Evolutionary conservation across 2,888 invertebrate species (phyloP).

Genomic region (Pocota personata): DNA sequence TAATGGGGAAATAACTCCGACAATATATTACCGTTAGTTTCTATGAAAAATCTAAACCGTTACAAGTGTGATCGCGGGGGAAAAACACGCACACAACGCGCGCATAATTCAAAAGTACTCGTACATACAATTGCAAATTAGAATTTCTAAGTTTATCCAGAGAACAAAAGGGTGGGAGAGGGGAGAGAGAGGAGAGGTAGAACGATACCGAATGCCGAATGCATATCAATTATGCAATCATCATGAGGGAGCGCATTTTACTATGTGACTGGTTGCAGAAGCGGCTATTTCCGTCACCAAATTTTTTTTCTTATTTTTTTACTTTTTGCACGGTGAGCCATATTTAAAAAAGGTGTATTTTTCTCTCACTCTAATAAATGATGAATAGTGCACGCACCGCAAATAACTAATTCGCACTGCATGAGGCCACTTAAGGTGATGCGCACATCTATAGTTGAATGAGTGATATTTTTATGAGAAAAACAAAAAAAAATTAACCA

Average conservation of each 20-base stretch:
- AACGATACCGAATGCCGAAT: constrained; percentile 58
- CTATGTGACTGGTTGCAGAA: constrained; percentile 34
- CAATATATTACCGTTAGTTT: constrained; percentile 56
- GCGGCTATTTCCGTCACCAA: constrained; percentile 73
- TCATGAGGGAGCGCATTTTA: constrained; percentile 60
- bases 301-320: constrained; percentile 18
- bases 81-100: background rate
- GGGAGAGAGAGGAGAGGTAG: background rate
- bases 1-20: constrained; percentile 29
- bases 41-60: constrained; percentile 64
- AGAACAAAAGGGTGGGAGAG: background rate
- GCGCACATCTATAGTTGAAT: background rate
- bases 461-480: constrained; percentile 15
- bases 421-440: constrained; percentile 67
- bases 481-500: background rate
- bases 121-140: constrained; percentile 55
- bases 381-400: constrained; percentile 51
- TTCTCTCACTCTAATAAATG: constrained; percentile 37
- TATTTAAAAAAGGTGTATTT: constrained; percentile 49
- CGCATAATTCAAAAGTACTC: constrained; percentile 51
- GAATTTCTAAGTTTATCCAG: constrained; percentile 70
- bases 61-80: constrained; percentile 41
- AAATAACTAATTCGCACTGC: constrained; percentile 55
- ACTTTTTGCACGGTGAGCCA: constrained; percentile 60
- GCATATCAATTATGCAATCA: constrained; percentile 74